phyloP scores from a whole-genome alignment of 2,888 invertebrate species.

The Eupeodes luniger region DNA sequence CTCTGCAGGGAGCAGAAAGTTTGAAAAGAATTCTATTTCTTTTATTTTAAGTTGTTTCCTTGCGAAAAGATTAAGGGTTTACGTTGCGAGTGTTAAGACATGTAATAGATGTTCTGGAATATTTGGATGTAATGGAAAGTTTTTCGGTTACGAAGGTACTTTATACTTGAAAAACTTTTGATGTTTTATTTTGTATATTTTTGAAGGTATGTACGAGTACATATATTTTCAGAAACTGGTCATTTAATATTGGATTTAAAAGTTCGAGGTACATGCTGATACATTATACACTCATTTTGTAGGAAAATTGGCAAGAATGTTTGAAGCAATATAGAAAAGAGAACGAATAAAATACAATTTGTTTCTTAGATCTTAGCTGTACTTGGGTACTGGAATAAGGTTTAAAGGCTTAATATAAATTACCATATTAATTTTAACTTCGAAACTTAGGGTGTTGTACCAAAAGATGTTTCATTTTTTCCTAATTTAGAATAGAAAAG shows the following conservation, averaged over 20 bases:
- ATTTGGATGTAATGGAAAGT: slow-evolving; percentile 20
- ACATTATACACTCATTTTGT: not conserved
- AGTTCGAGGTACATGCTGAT: not conserved
- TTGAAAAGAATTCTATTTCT: slow-evolving; percentile 18
- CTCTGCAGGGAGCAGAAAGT: not conserved
- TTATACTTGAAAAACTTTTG: slow-evolving; percentile 9
- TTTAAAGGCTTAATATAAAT: too few species aligned
- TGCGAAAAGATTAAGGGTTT: slow-evolving; percentile 30
- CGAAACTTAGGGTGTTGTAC: too few species aligned
- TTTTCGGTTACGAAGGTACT: slow-evolving; percentile 9
- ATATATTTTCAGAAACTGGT: slow-evolving; percentile 1
- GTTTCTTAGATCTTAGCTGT: too few species aligned
- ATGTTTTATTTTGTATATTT: slow-evolving; percentile 7
- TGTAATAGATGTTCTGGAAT: slow-evolving; percentile 38
- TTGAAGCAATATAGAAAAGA: not conserved
- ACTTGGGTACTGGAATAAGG: too few species aligned
- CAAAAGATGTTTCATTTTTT: too few species aligned
- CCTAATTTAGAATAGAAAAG: too few species aligned
- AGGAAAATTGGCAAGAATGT: not conserved
- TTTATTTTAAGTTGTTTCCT: slow-evolving; percentile 10
- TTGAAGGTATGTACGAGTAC: not conserved
- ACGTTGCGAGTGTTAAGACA: slow-evolving; percentile 24
- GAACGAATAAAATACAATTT: too few species aligned
- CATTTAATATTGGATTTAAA: slow-evolving; percentile 19
- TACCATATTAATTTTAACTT: too few species aligned